Evolutionary conservation across 2,888 invertebrate genomes (phyloP), one percentile per base, ranked within the genome.

Genomic region (Bellardia bayeri): DNA sequence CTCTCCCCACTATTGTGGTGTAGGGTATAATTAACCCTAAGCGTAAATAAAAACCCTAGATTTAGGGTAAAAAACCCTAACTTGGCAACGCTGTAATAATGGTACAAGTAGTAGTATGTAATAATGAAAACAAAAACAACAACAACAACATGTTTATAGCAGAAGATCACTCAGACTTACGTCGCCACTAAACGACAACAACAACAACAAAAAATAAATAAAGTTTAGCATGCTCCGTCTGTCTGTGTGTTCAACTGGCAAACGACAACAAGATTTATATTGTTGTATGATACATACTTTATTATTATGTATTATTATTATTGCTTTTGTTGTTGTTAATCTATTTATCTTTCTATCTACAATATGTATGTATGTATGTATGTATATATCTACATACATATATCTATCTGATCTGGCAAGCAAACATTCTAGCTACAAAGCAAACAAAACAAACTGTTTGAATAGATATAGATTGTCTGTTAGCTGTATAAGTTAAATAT

Each of bases 111-210:
- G 13, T 13, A 45, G 45, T 45, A 45, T n/a, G 11, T 51, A 75
- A 69, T 66, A 64, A 56, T 23, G 30, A 76, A 37, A 63, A 42
- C 58, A 71, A 79, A 45, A 82, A 56, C 76, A 76, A 11, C 76
- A 81, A 71, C 30, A 80, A 23, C 42, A 80, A 30, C 14, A 49
- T 76, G 78, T 84, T 84, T 75, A 86, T 85, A 79, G 74, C 82
- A 87, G 74, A 85, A 82, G 85, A 87, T 87, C 87, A 78, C 78
- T 87, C 82, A 87, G 87, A 82, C 87, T 87, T 87, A 69, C 85
- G 87, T 87, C 87, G 87, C 87, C 87, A 85, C 78, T 75, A 45
- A 54, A 74, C 79, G 66, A 9, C 37, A 69, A 79, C 16, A n/a
- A 72, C 64, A 45, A 45, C 13, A 45, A 45, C 13, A 45, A 45